phyloP scores from a whole-genome alignment of 2,888 invertebrate genomes.

The Baccha elongata region DNA sequence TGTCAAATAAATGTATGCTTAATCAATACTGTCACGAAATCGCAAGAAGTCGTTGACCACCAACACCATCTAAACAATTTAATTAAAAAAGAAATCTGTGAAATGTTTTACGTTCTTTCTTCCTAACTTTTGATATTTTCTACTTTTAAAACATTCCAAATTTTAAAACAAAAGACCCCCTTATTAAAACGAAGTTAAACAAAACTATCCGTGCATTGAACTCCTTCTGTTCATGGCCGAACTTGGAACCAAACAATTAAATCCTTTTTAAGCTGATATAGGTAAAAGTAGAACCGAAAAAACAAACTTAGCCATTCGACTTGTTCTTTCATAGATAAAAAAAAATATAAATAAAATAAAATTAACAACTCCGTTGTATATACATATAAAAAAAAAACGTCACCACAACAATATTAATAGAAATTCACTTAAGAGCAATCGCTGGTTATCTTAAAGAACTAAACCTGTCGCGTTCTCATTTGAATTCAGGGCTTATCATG shows the following conservation, averaged over 20 bases:
- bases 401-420: slow-evolving; percentile 7
- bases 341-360: not conserved
- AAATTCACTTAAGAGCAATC: slow-evolving; percentile 2
- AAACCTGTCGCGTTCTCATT: slow-evolving; percentile 66
- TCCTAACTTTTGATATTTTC: too few relatives aligned
- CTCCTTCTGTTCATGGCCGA: slow-evolving; percentile 1
- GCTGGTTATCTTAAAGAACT: slow-evolving; percentile 34
- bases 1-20: too few relatives aligned
- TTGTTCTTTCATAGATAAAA: not conserved
- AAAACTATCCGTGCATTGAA: not conserved
- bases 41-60: too few relatives aligned
- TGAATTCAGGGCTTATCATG: slow-evolving; percentile 67
- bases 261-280: not conserved
- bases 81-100: too few relatives aligned
- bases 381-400: not conserved
- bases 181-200: not conserved
- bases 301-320: slow-evolving; percentile 8
- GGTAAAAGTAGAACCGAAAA: not conserved
- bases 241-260: not conserved
- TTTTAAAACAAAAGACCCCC: not conserved
- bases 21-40: too few relatives aligned
- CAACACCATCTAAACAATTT: too few relatives aligned
- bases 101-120: too few relatives aligned
- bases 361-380: not conserved
- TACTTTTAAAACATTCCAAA: too few relatives aligned